A percentile compares a stretch with the other conserved stretches of the same genome.
Evolutionary conservation across 37 sponge, comb jelly and placozoan species (phyloP).

Genomic region (Cladorhizidae sp.): DNA sequence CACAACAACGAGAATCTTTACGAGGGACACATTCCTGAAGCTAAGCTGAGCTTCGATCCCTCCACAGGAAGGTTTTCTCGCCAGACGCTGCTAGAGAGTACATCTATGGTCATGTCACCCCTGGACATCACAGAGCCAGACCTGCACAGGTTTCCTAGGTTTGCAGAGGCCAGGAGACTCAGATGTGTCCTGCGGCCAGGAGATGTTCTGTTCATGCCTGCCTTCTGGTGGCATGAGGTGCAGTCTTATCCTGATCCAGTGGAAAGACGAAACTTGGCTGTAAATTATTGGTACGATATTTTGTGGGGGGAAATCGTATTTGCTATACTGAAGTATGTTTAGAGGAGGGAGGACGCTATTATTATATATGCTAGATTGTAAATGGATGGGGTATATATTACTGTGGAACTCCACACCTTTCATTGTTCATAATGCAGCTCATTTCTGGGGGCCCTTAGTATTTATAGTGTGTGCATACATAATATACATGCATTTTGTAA

Average conservation of each 20-base stretch:
- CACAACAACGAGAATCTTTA: constrained; percentile 76
- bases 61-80: constrained; percentile 40
- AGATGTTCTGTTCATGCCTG: constrained; percentile 85
- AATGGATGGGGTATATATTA: not conserved
- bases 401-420: not conserved
- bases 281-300: constrained; percentile 79
- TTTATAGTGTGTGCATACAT: no score
- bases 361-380: not conserved
- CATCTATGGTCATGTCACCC: constrained; percentile 90
- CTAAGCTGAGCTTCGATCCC: constrained; percentile 41
- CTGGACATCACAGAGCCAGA: constrained; percentile 70
- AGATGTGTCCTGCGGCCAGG: constrained; percentile 60
- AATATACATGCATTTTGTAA: no score
- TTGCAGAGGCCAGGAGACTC: constrained; percentile 24
- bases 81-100: constrained; percentile 62
- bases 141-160: constrained; percentile 66
- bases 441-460: no score
- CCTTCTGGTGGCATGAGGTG: constrained; percentile 93
- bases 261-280: constrained; percentile 76
- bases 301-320: no score
- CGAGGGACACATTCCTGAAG: constrained; percentile 82
- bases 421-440: not conserved
- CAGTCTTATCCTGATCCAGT: constrained; percentile 67
- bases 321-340: no score
- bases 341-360: not conserved